phyloP scores from a whole-genome alignment of 2,888 invertebrate genomes.

The Volucella inflata region DNA sequence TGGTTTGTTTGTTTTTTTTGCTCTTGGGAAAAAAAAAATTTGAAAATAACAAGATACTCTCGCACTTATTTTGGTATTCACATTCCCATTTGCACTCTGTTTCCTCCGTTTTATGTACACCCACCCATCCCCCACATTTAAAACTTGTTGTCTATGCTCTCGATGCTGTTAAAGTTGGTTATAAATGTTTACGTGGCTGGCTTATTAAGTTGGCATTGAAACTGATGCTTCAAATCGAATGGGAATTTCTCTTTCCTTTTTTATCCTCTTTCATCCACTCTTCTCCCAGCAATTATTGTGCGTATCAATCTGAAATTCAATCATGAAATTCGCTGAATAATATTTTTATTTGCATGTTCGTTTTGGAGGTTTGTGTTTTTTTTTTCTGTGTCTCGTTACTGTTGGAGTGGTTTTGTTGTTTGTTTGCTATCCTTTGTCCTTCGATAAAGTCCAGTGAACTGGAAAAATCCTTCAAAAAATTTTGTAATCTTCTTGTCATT shows the following conservation, averaged over 20 bases:
- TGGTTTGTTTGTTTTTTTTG: background rate
- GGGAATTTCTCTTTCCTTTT: background rate
- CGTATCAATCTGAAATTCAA: slow-evolving; percentile 16
- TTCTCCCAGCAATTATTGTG: background rate
- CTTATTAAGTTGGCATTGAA: slow-evolving; percentile 14
- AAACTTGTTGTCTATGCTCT: background rate
- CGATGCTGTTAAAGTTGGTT: slow-evolving; percentile 12
- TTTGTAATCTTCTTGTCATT: background rate
- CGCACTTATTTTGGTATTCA: background rate
- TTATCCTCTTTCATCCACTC: background rate
- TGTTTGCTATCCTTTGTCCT: background rate
- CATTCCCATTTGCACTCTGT: background rate
- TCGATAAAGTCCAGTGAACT: slow-evolving; percentile 5
- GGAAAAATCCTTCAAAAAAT: background rate
- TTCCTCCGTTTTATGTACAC: too few relatives aligned
- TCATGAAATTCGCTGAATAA: slow-evolving; percentile 10
- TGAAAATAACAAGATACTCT: background rate
- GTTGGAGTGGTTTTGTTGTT: background rate
- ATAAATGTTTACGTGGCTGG: slow-evolving; percentile 48
- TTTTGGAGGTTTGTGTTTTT: too few relatives aligned
- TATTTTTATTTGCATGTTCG: slow-evolving; percentile 17
- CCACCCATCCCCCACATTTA: too few relatives aligned
- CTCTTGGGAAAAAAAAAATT: too few relatives aligned
- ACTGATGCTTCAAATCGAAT: slow-evolving; percentile 1
- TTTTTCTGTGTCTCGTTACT: too few relatives aligned